Evolutionary conservation across 2,888 invertebrate species (phyloP), one percentile per base, ranked within the genome.

Genomic region (Morinoia aosen): DNA sequence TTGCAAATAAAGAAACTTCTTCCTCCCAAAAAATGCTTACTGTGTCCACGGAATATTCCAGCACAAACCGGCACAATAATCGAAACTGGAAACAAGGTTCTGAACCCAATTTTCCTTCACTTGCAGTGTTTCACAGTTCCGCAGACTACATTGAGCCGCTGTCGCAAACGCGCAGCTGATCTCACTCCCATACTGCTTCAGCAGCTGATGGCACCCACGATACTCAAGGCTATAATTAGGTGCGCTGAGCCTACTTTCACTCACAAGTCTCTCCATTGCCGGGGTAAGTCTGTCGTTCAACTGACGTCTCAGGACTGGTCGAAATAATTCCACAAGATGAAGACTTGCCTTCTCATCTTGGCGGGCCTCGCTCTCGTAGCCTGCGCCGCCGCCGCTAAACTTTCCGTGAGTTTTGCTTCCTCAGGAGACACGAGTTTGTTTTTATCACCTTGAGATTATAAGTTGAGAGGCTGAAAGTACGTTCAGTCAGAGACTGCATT

Each of bases 301-400:
- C 19, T 25, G 93, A 97, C 33, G 96, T 96, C 91, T 97, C 97
- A 0, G 97, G 97, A 91, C 96, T 97, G 16, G 97, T 97, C 19
- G 11, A 12, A 8, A 91, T 56, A 33, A 48, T 91, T 16, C 7
- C 57, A 16, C 94, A 12, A 58, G 33, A 39, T 93, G 94, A 40
- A 33, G 94, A 56, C 76, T 8, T 95, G 88, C 76, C 76, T 88
- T 76, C n/a, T 88, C 76, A 58, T 88, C 12, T 19, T 95, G 88
- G 33, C 58, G 58, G 5, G 90, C 58, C 88, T 95, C 88, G 76
- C 88, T 48, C 39, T 88, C 11, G 33, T 11, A 8, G 5, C 88
- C 76, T 25, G 76, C 76, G 3, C 25, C 33, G 2, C 76, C 33
- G 76, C 76, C 10, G 76, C 76, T 33, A 76, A 76, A 33, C 76